Conservation (phyloP, 2,113 vertebrate species). For the Heterochromis multidens region DNA sequence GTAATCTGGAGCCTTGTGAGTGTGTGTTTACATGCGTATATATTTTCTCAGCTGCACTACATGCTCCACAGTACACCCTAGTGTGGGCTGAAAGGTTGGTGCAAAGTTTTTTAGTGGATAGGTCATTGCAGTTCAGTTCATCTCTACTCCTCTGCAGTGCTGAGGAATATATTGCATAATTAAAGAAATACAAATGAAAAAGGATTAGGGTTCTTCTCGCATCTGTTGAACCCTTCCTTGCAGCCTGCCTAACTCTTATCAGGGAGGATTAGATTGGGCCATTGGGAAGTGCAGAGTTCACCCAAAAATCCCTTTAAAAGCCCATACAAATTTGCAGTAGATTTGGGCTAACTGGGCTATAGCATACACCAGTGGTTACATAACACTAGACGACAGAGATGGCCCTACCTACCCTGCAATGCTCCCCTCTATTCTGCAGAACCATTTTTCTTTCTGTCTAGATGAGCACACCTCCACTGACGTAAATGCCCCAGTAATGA, state of each 20-base stretch:
- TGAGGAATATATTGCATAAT: slow-evolving; percentile 31
- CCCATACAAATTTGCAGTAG: neutral
- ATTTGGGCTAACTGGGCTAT: neutral
- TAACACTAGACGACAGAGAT: slow-evolving; percentile 16
- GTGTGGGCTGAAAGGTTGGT: slow-evolving; percentile 35
- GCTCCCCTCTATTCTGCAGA: neutral
- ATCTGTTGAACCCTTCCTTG: neutral
- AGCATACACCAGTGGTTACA: neutral
- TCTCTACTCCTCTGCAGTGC: slow-evolving; percentile 25
- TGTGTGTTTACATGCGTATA: neutral
- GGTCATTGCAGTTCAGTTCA: slow-evolving; percentile 46
- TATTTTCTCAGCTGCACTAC: slow-evolving; percentile 55
- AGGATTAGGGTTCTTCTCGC: neutral
- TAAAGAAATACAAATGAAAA: neutral
- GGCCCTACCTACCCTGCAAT: neutral
- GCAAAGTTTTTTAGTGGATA: neutral
- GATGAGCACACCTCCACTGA: slow-evolving; percentile 4
- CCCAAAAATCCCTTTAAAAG: slow-evolving; percentile 22
- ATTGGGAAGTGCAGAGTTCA: neutral
- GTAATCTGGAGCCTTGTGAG: slow-evolving; percentile 15
- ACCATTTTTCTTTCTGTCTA: neutral
- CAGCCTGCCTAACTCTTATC: neutral
- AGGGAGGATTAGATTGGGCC: slow-evolving; percentile 10
- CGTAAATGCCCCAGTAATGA: neutral
- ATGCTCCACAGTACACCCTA: slow-evolving; percentile 26